These are phyloP conservation scores for Pangasius macronema DNA, from an alignment of 2,797 vertebrate genomes.

Conservation along the genomic window DNA sequence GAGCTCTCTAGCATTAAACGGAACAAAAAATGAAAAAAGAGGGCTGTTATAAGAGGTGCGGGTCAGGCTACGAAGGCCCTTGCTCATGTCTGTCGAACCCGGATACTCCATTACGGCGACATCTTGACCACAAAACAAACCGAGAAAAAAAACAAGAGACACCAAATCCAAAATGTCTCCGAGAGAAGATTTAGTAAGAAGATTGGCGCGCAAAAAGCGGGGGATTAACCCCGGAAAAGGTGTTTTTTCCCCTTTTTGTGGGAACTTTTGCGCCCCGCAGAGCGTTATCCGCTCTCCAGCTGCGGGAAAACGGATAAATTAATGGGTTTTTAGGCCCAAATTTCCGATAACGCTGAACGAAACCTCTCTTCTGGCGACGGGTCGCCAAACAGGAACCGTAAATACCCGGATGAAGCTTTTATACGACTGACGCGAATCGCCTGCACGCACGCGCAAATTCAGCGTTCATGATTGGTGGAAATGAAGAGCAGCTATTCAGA, in stretches of 20 bases:
- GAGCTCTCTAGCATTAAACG: conserved; percentile 76
- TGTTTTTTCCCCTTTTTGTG: conserved; percentile 52
- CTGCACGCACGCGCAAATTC: conserved; percentile 3
- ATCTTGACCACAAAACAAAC: conserved; percentile 78
- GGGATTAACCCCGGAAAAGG: conserved; percentile 68
- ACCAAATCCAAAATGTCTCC: conserved; percentile 77
- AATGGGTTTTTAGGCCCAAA: conserved; percentile 57
- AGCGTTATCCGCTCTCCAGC: conserved; percentile 65
- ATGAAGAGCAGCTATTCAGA: neutral
- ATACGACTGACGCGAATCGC: neutral
- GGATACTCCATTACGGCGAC: conserved; percentile 96
- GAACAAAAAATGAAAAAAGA: conserved; percentile 66
- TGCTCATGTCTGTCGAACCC: conserved; percentile 89
- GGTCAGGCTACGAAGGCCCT: conserved; percentile 85
- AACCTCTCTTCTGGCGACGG: conserved; percentile 87
- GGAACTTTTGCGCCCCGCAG: conserved; percentile 63
- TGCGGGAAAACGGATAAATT: conserved; percentile 65
- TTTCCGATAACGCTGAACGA: conserved; percentile 36
- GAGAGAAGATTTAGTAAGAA: conserved; percentile 37
- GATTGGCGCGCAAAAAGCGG: conserved; percentile 69
- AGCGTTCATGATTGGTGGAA: neutral
- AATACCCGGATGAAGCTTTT: conserved; percentile 83
- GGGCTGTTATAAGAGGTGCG: conserved; percentile 74
- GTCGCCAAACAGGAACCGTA: conserved; percentile 82
- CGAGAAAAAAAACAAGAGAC: conserved; percentile 69